Evolutionary conservation across 1,140 invertebrate species (phyloP), one percentile per base, ranked within the genome.

Genomic region (Ladona fulva): DNA sequence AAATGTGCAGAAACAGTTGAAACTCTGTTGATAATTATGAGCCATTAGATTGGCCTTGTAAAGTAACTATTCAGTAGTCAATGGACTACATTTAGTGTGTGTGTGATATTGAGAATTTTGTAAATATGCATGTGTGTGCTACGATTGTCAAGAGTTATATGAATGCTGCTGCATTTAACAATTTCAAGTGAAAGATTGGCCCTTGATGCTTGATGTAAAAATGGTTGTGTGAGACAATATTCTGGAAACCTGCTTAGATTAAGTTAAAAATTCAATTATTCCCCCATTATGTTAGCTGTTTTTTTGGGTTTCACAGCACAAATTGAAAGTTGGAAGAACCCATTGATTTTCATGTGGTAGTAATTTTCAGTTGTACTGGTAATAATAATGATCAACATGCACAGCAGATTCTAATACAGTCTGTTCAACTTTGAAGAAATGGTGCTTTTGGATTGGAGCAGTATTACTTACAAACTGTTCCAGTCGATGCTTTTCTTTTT

Each of bases 151-250:
- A 66, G 52, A 19, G n/a, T 66, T 66, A 19, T 12, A 66, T 66
- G 52, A 22, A 66, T 66, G 52, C 52, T 66, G 52, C 52, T 66
- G 52, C 52, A 66, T 66, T 66, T 66, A 66, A 66, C 52, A 66
- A 22, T 66, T 66, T 66, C 52, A 66, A 66, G 52, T 66, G 52
- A 66, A 37, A 37, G 52, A 16, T 19, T 6, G n/a, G 5, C 52
- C 52, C n/a, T 66, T 66, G 52, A 19, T 66, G 52, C 52, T 66
- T 66, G 14, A 66, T 66, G 12, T 16, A 66, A 66, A 66, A 22
- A 66, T 12, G 52, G 52, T 66, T 66, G 52, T 66, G 52, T 66
- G 16, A 19, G 52, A 66, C 52, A 66, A 66, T 66, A 66, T 66
- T 16, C 52, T 66, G 52, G 52, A 66, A 66, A 37, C 29, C 29